Percentiles rank a stretch among this genome's conserved stretches.
phyloP scores from a whole-genome alignment of 2,113 vertebrate genomes.

The Lepidothrix coronata region DNA sequence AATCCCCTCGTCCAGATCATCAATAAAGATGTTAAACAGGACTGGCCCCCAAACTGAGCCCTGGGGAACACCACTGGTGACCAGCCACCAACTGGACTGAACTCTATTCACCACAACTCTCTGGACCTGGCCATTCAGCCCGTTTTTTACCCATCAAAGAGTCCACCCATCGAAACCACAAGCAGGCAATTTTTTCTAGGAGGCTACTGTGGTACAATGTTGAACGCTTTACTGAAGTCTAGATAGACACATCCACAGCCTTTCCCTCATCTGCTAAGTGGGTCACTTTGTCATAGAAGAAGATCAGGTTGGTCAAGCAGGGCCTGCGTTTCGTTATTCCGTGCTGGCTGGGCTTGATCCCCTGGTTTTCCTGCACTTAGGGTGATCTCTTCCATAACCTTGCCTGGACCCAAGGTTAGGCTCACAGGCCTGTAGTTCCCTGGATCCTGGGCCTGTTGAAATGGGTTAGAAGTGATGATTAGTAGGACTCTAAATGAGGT shows the following conservation, averaged over 20 bases:
- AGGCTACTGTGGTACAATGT: neutral
- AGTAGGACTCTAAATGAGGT: accelerated
- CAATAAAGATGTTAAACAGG: neutral
- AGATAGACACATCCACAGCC: neutral
- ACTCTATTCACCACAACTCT: neutral
- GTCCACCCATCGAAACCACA: neutral
- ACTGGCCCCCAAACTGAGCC: neutral
- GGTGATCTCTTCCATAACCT: neutral
- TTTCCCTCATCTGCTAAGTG: neutral
- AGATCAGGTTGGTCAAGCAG: neutral
- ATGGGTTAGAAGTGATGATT: neutral
- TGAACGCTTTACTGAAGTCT: neutral
- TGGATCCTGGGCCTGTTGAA: accelerated
- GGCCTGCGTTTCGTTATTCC: neutral
- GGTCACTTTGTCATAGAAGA: neutral
- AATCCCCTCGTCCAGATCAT: neutral
- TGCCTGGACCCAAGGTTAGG: neutral
- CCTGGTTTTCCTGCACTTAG: neutral
- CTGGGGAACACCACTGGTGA: neutral
- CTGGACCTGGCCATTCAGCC: neutral
- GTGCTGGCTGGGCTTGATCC: neutral
- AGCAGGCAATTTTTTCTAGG: neutral
- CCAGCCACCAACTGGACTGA: neutral
- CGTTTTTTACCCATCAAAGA: neutral
- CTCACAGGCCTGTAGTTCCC: neutral